phyloP scores from a whole-genome alignment of 2,797 vertebrate species.

The Danio choprae region DNA sequence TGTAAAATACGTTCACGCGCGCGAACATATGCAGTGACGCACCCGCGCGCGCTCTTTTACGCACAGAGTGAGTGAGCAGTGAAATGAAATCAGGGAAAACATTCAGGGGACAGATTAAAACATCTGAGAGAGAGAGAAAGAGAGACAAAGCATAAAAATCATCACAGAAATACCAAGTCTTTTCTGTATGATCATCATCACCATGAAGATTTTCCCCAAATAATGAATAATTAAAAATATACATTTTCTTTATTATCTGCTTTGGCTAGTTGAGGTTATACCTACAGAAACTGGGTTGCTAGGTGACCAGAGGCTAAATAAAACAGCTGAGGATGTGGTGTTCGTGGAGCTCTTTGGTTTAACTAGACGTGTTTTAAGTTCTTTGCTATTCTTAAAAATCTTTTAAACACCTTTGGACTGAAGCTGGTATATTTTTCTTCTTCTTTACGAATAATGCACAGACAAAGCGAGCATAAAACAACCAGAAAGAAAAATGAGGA shows the following conservation, averaged over 20 bases:
- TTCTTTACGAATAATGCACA: conserved; percentile 54
- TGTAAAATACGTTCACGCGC: conserved; percentile 28
- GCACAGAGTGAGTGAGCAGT: conserved; percentile 40
- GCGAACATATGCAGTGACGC: conserved; percentile 37
- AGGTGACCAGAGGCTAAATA: conserved; percentile 70
- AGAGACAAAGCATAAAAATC: conserved; percentile 75
- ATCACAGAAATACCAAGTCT: conserved; percentile 82
- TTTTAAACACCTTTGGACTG: conserved; percentile 81
- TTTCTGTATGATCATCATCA: conserved; percentile 65
- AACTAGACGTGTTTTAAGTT: conserved; percentile 76
- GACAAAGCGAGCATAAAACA: conserved; percentile 41
- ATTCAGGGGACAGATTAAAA: conserved; percentile 53
- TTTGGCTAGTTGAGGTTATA: conserved; percentile 88
- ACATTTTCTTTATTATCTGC: conserved; percentile 81
- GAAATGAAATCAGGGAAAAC: conserved; percentile 36
- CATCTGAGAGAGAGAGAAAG: background rate
- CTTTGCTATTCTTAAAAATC: conserved; percentile 70
- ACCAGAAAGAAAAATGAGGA: background rate
- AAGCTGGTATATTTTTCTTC: conserved; percentile 78
- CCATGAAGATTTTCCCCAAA: conserved; percentile 69
- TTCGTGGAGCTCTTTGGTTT: conserved; percentile 85
- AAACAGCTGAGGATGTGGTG: conserved; percentile 69
- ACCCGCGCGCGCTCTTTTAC: conserved; percentile 38
- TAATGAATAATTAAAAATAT: conserved; percentile 93
- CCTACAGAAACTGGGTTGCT: conserved; percentile 77